phyloP scores from a whole-genome alignment of 2,888 invertebrate genomes.

The Melitaea athalia region DNA sequence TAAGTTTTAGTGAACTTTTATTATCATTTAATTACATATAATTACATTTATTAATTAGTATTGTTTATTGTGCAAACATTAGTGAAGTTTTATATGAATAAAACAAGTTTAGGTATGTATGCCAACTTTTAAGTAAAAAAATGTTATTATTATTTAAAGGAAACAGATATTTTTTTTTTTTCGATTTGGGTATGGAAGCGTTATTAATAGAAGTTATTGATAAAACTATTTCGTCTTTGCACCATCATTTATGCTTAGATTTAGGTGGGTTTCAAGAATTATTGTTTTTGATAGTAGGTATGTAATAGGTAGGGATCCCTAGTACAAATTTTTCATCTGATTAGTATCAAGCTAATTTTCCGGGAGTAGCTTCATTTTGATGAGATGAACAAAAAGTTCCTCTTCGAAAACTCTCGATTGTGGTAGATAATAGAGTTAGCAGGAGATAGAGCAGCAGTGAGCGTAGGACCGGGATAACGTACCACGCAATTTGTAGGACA shows the following conservation, averaged over 20 bases:
- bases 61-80: not conserved
- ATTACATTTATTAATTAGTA: not conserved
- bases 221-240: not conserved
- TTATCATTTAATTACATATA: not conserved
- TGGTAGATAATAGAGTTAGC: too few relatives aligned
- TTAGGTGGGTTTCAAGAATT: too few relatives aligned
- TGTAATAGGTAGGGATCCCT: too few relatives aligned
- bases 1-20: conserved; percentile 17
- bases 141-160: not conserved
- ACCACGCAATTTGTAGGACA: too few relatives aligned
- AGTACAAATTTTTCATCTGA: too few relatives aligned
- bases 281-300: too few relatives aligned
- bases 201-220: not conserved
- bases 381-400: too few relatives aligned
- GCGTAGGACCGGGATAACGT: too few relatives aligned
- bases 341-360: too few relatives aligned
- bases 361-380: too few relatives aligned
- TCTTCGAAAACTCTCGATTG: too few relatives aligned
- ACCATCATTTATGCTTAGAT: not conserved
- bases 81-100: conserved; percentile 1
- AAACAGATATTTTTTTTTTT: not conserved
- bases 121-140: not conserved
- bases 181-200: not conserved
- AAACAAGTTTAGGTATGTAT: conserved; percentile 18
- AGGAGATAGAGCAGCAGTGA: too few relatives aligned